Evolutionary conservation across 2,113 vertebrate species (phyloP), one percentile per base, ranked within the genome.

Genomic region (Aphelocoma coerulescens): DNA sequence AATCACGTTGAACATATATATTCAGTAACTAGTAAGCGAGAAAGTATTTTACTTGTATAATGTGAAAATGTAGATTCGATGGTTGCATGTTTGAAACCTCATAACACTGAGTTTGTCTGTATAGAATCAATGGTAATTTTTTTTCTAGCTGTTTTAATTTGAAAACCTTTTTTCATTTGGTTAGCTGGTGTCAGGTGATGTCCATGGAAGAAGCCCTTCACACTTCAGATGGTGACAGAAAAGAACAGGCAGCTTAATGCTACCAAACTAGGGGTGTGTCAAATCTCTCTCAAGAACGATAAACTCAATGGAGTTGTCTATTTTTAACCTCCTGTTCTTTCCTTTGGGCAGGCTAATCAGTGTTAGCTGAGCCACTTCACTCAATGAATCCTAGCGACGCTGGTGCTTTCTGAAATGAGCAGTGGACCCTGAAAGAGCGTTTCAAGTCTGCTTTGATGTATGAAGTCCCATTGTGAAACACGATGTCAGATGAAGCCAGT

Each of bases 241-340:
- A 91, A 97, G 96, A 95, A 94, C 91, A 95, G 91, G 83, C 97
- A 88, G 85, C 93, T 97, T 93, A 97, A 82, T 95, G 97, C 97
- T 97, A 97, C 98, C 96, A 97, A 98, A 98, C 97, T 97, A 98
- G 98, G 98, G 98, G 98, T 98, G 98, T 99, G 98, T 98, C 97
- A 94, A 78, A 97, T 96, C 96, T 93, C 96, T 94, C 95, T 91
- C 97, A 90, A 97, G 97, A 96, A 93, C 95, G 98, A 99, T 99
- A 99, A 99, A 98, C 98, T 98, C 97, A 97, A 98, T 98, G 97
- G 98, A 96, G 91, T 87, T 96, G 96, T 98, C 98, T 99, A 99
- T 99, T 99, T 99, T 98, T 99, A 99, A 98, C 98, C 95, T 97
- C 71, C 97, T 97, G 97, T 98, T 98, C 98, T 98, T 98, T 98